phyloP scores from a whole-genome alignment of 2,888 invertebrate species.

The Netelia fuscicornis region DNA sequence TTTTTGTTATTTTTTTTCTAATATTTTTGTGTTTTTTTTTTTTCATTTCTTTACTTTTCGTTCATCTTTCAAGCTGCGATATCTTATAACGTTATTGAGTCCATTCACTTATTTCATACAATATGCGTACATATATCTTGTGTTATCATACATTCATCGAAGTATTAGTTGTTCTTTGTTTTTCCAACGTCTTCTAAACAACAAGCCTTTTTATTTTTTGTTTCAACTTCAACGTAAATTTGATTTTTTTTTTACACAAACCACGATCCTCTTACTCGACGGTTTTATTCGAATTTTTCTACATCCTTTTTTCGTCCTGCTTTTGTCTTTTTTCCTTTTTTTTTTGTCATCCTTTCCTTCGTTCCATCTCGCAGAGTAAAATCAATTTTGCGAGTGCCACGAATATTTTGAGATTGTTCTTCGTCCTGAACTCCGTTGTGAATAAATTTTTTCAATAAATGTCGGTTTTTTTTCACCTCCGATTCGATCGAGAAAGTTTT shows the following conservation, averaged over 20 bases:
- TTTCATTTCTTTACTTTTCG: slow-evolving; percentile 35
- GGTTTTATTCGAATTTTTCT: too few species aligned
- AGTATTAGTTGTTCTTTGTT: slow-evolving; percentile 8
- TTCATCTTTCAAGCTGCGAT: slow-evolving; percentile 27
- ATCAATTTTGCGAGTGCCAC: background rate
- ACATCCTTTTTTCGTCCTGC: background rate
- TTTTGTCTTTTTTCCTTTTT: slow-evolving; percentile 17
- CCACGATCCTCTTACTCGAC: too few species aligned
- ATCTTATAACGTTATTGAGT: slow-evolving; percentile 43
- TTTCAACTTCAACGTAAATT: slow-evolving; percentile 30
- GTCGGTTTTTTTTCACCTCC: background rate
- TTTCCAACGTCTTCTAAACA: slow-evolving; percentile 12
- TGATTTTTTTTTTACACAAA: slow-evolving; percentile 36
- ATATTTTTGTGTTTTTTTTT: slow-evolving; percentile 10
- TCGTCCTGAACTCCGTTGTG: too few species aligned
- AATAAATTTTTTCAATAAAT: background rate
- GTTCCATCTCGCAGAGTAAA: background rate
- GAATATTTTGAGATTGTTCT: background rate
- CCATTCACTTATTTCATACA: slow-evolving; percentile 48
- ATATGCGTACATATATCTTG: slow-evolving; percentile 32
- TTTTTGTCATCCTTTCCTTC: slow-evolving; percentile 23
- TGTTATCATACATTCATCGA: slow-evolving; percentile 35
- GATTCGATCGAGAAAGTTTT: background rate
- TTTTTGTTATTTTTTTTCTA: slow-evolving; percentile 31
- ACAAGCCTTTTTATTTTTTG: slow-evolving; percentile 14